These are phyloP conservation scores for Podarcis lilfordi DNA, from an alignment of 2,797 vertebrate genomes.

Conservation along the genomic window DNA sequence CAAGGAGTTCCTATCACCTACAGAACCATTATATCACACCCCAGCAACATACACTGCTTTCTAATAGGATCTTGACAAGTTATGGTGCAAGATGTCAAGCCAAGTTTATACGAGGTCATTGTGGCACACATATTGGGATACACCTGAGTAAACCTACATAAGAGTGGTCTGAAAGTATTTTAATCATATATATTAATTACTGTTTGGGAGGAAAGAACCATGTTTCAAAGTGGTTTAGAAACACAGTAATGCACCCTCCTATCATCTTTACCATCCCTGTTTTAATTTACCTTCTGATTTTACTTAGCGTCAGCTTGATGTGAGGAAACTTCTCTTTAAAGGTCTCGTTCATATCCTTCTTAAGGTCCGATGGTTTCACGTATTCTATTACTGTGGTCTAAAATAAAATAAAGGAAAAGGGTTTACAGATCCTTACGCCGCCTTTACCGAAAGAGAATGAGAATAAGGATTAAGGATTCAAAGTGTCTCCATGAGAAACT, in stretches of 20 bases:
- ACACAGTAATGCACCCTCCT: not conserved
- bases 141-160: not conserved
- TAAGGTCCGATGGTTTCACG: constrained; percentile 96
- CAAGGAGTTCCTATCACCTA: not conserved
- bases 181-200: constrained; percentile 59
- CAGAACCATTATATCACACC: not conserved
- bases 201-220: constrained; percentile 36
- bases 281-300: constrained; percentile 91
- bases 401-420: constrained; percentile 24
- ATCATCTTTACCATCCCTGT: not conserved
- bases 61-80: not conserved
- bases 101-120: not conserved
- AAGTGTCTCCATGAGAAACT: not conserved
- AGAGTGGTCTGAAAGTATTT: constrained; percentile 20
- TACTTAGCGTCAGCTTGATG: constrained; percentile 95
- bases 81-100: not conserved
- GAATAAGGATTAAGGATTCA: not conserved
- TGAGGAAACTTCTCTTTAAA: constrained; percentile 97
- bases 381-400: constrained; percentile 99
- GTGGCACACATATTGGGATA: not conserved
- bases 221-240: not conserved
- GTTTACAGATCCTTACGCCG: not conserved
- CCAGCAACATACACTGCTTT: not conserved
- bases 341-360: constrained; percentile 98
- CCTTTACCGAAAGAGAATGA: not conserved